phyloP scores from a whole-genome alignment of 2,888 invertebrate species.

The Morpho helenor region DNA sequence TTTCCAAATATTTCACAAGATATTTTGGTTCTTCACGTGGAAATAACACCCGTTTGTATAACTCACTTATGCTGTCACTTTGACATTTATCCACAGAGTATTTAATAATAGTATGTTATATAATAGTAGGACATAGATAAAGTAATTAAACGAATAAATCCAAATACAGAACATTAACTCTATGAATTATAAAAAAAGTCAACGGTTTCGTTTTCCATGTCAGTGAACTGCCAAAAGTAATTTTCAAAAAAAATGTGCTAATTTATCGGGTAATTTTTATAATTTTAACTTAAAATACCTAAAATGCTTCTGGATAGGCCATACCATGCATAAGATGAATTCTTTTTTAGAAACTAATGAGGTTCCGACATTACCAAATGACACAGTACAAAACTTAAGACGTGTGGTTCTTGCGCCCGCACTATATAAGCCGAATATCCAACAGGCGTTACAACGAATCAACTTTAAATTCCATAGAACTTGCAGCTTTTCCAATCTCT shows the following conservation, averaged over 20 bases:
- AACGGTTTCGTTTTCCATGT: neutral
- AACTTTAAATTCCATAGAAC: slow-evolving; percentile 61
- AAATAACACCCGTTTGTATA: slow-evolving; percentile 28
- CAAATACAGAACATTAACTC: neutral
- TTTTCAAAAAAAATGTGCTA: neutral
- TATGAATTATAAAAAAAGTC: neutral
- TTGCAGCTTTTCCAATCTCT: slow-evolving; percentile 48
- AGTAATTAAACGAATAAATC: too few species aligned
- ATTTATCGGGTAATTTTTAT: neutral
- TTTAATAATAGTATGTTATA: too few species aligned
- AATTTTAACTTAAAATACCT: slow-evolving; percentile 14
- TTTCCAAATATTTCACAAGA: slow-evolving; percentile 64
- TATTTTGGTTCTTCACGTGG: slow-evolving; percentile 59
- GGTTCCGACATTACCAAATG: slow-evolving; percentile 45
- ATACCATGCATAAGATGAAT: slow-evolving; percentile 61
- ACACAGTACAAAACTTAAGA: slow-evolving; percentile 54
- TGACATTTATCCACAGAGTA: slow-evolving; percentile 15
- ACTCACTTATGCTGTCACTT: slow-evolving; percentile 1
- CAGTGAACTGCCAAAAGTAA: neutral
- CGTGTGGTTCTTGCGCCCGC: slow-evolving; percentile 48
- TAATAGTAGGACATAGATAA: too few species aligned
- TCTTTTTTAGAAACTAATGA: slow-evolving; percentile 49
- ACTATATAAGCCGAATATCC: slow-evolving; percentile 48
- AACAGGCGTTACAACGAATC: slow-evolving; percentile 49
- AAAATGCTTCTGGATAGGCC: slow-evolving; percentile 34